phyloP scores from a whole-genome alignment of 2,888 invertebrate species.

The Conchocele bisecta region DNA sequence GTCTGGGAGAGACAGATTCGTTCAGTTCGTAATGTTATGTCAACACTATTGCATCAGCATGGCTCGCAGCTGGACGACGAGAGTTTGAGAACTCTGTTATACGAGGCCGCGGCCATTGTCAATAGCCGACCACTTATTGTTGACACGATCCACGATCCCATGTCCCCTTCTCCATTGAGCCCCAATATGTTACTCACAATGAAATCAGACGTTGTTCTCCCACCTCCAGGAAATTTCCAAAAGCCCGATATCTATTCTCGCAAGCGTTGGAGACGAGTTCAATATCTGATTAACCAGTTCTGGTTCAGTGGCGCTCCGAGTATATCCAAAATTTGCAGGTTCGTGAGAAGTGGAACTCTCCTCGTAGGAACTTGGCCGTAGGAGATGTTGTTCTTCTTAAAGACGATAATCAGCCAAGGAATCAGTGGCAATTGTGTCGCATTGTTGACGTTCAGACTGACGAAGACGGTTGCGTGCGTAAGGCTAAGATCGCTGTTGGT shows the following conservation, averaged over 20 bases:
- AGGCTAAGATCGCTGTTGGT: constrained; percentile 37
- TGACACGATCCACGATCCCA: constrained; percentile 26
- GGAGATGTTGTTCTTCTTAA: not conserved
- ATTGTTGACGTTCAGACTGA: not conserved
- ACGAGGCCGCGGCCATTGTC: constrained; percentile 31
- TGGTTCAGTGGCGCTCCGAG: not conserved
- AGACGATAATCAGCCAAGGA: constrained; percentile 13
- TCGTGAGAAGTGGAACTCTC: not conserved
- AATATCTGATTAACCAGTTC: not conserved
- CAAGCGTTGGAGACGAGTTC: constrained; percentile 16
- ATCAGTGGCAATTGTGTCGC: not conserved
- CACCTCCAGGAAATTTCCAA: constrained; percentile 50
- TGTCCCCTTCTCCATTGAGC: constrained; percentile 6
- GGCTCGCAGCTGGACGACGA: constrained; percentile 33
- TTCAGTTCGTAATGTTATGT: constrained; percentile 57
- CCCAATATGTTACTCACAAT: constrained; percentile 12
- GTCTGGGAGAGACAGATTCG: constrained; percentile 67
- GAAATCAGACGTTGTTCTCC: constrained; percentile 14
- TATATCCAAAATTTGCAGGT: constrained; percentile 5
- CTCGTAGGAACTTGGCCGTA: not conserved
- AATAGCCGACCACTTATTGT: constrained; percentile 43
- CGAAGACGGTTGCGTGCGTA: constrained; percentile 4
- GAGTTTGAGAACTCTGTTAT: constrained; percentile 46
- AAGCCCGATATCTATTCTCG: constrained; percentile 32
- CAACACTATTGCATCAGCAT: constrained; percentile 28